Conservation (phyloP, 2,113 vertebrate genomes). For the Epinephelus fuscoguttatus region DNA sequence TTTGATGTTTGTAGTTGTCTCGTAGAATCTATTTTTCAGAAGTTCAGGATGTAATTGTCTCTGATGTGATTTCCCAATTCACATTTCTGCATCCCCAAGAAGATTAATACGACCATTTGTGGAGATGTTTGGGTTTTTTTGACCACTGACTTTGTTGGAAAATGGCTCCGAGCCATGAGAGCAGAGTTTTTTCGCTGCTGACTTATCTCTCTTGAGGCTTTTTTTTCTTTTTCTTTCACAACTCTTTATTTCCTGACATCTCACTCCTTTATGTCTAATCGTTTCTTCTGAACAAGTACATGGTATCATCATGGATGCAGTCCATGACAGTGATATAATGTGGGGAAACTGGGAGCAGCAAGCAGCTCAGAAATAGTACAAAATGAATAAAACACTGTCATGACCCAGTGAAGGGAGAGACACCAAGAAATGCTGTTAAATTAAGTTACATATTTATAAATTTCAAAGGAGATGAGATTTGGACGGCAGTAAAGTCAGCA, state of each 20-base stretch:
- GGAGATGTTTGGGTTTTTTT: neutral
- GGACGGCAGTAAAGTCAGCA: neutral
- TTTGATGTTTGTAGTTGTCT: neutral
- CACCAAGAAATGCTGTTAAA: too few species aligned
- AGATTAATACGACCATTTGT: neutral
- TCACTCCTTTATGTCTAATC: slow-evolving; percentile 27
- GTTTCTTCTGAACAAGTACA: slow-evolving; percentile 1
- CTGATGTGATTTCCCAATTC: neutral
- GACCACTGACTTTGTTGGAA: slow-evolving; percentile 1
- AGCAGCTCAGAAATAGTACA: neutral
- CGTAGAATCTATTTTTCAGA: neutral
- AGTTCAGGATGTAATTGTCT: neutral
- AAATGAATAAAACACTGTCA: neutral
- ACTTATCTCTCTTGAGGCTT: slow-evolving; percentile 8
- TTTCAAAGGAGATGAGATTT: neutral
- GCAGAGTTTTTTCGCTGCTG: neutral
- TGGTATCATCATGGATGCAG: neutral
- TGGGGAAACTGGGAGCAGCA: neutral
- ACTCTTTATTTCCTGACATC: slow-evolving; percentile 11
- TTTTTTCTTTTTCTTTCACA: slow-evolving; percentile 36
- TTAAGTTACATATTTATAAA: neutral
- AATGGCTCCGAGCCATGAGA: neutral
- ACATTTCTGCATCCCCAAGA: neutral
- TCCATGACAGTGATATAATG: neutral
- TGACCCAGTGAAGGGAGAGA: neutral